phyloP scores from a whole-genome alignment of 2,113 vertebrate species.

The Entomyzon cyanotis region DNA sequence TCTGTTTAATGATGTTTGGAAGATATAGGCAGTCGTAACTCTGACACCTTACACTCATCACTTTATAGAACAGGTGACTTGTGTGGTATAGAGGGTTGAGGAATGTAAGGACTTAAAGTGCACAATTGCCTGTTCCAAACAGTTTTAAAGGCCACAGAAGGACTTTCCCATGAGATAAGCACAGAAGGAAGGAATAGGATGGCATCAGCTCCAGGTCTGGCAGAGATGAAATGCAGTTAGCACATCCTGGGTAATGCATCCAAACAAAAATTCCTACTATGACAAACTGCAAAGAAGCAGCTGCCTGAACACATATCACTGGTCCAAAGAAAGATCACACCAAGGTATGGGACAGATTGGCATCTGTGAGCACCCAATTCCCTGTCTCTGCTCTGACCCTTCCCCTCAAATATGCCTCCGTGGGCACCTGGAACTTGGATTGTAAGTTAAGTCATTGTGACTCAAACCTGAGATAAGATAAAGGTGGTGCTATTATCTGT shows the following conservation, averaged over 20 bases:
- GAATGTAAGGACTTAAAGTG: not conserved
- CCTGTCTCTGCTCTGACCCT: not conserved
- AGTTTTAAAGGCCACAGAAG: not conserved
- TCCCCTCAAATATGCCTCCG: not conserved
- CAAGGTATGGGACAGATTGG: not conserved
- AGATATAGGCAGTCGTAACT: not conserved
- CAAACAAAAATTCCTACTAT: not conserved
- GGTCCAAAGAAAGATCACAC: not conserved
- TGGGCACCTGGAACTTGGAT: not conserved
- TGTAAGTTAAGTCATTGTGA: not conserved
- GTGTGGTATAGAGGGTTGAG: not conserved
- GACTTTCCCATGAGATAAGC: not conserved
- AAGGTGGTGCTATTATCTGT: too few species aligned
- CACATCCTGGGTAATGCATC: not conserved
- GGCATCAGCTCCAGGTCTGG: not conserved
- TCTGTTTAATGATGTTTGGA: not conserved
- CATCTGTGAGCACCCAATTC: not conserved
- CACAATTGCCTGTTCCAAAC: not conserved
- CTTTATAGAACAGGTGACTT: not conserved
- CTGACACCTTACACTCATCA: not conserved
- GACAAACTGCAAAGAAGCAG: too few species aligned
- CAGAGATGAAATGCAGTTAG: not conserved
- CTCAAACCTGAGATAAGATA: not conserved
- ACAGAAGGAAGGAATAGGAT: not conserved
- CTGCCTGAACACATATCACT: too few species aligned